Base-by-base conservation (phyloP, 2,797 vertebrate genomes). In the Anas georgica region DNA sequence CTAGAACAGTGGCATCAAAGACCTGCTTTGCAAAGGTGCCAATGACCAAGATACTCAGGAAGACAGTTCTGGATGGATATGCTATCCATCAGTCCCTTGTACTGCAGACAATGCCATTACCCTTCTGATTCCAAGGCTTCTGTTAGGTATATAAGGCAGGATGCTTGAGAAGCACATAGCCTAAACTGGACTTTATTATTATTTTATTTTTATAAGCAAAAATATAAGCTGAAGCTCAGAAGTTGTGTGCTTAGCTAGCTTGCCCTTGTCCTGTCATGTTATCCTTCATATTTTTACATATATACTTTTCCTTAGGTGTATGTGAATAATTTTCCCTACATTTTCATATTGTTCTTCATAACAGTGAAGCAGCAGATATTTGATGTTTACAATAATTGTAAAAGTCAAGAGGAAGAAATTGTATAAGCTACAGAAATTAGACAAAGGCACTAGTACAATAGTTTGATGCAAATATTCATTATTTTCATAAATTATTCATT, bases 271-370 rank as follows among this genome's bases (percentile, higher is more conserved):
- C 10, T 83, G 12, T 8, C 9, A 18, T 55, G 73, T 59, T 70
- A 74, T 16, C 20, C 4, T 21, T 45, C 25, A 6, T 20, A 72
- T 6, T 1, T 75, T 81, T 70, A 35, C 0, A 0, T 21, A 13
- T n/a, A 46, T 31, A 29, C 7, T 78, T 25, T 63, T 74, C 35
- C 59, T 55, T 0, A 1, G 1, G 2, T 48, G 3, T 31, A 29
- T 56, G 22, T 55, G 39, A 68, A 21, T 37, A 81, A 75, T 8
- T 37, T 12, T 81, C 18, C 43, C n/a, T 78, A 2, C 7, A 2
- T 58, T 39, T 75, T 62, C 45, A 3, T 59, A 25, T 3, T 69
- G 75, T 31, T 64, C 41, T 78, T 74, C 45, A 83, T 17, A 12
- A 25, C 10, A 60, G 17, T 20, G 39, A 80, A 74, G n/a, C 55